A percentile compares a stretch with the other conserved stretches of the same genome.
Evolutionary conservation across 2,797 vertebrate species (phyloP).

Genomic region (Lepus townsendii): DNA sequence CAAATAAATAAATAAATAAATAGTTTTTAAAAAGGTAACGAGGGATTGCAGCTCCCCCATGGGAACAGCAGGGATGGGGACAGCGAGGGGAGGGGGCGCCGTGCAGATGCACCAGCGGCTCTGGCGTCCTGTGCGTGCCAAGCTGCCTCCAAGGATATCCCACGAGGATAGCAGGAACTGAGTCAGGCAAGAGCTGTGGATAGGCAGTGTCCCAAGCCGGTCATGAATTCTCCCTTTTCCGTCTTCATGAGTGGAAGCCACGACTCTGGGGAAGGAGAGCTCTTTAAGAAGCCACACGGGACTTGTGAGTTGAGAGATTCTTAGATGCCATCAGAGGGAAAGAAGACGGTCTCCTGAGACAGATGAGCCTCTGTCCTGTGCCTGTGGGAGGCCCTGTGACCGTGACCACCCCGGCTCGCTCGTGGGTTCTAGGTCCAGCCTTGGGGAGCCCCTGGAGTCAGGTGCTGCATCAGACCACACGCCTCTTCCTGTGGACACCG

Average conservation of each 20-base stretch:
- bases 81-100: neutral
- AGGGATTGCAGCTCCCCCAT: neutral
- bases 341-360: neutral
- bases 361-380: neutral
- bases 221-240: neutral
- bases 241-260: slow-evolving; percentile 19
- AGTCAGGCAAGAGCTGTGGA: neutral
- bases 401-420: neutral
- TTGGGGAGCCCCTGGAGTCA: neutral
- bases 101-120: neutral
- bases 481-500: neutral
- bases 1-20: no score
- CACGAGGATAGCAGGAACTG: neutral
- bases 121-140: neutral
- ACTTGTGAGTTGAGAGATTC: slow-evolving; percentile 42
- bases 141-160: neutral
- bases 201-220: neutral
- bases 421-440: neutral
- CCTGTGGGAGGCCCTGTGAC: neutral
- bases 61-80: neutral
- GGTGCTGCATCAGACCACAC: neutral
- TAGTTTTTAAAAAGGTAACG: no score
- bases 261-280: neutral
- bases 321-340: neutral
- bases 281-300: slow-evolving; percentile 19